Conservation (phyloP, 2,888 invertebrate genomes). For the Napeogenes inachia region DNA sequence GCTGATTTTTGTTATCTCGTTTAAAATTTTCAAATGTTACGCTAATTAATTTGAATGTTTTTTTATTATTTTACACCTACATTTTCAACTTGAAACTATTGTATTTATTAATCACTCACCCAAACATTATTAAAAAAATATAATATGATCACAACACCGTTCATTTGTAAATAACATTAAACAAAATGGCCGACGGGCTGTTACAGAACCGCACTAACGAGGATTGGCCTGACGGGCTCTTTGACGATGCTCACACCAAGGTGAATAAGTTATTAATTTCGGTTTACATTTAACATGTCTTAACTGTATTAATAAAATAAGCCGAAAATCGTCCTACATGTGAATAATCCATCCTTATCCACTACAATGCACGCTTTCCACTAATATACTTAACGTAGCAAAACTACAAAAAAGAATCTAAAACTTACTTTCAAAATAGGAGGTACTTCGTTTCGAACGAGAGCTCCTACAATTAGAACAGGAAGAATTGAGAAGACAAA, state of each 20-base stretch:
- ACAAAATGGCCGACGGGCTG: slow-evolving; percentile 59
- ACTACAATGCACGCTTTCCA: slow-evolving; percentile 39
- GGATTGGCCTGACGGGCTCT: slow-evolving; percentile 67
- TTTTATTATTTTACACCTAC: not conserved
- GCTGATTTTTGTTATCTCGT: slow-evolving; percentile 18
- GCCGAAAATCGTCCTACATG: not conserved
- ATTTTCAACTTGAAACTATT: slow-evolving; percentile 17
- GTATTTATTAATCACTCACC: slow-evolving; percentile 19
- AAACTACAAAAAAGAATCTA: slow-evolving; percentile 16
- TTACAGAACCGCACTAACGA: slow-evolving; percentile 69
- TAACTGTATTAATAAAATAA: too few species aligned
- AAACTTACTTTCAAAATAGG: slow-evolving; percentile 54
- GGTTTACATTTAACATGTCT: slow-evolving; percentile 22
- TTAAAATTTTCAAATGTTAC: not conserved
- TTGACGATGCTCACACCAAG: slow-evolving; percentile 72
- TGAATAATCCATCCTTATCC: slow-evolving; percentile 3
- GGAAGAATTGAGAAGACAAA: slow-evolving; percentile 85
- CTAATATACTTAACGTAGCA: slow-evolving; percentile 18
- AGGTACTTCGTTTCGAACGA: slow-evolving; percentile 86
- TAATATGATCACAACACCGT: slow-evolving; percentile 31
- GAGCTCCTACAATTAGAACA: slow-evolving; percentile 87
- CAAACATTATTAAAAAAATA: slow-evolving; percentile 22
- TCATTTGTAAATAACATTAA: slow-evolving; percentile 66
- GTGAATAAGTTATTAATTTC: slow-evolving; percentile 45
- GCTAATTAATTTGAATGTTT: not conserved